A percentile compares a stretch with the other conserved stretches of the same genome.
Evolutionary conservation across 23 tunicate species (phyloP).

Genomic region (Halocynthia aurantium): DNA sequence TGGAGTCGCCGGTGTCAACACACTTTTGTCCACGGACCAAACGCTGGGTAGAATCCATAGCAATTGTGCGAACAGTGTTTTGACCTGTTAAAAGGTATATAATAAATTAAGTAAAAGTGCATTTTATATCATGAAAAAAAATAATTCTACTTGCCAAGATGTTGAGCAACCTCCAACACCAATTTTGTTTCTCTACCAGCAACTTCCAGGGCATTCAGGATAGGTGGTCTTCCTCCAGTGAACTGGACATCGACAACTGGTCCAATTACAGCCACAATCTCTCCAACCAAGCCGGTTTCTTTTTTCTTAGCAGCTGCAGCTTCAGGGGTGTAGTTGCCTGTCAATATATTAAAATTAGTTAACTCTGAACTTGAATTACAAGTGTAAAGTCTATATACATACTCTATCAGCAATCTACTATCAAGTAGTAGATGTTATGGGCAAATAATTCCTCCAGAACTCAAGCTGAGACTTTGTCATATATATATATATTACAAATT

Average conservation of each 20-base stretch:
- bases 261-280: constrained; percentile 98
- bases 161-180: constrained; percentile 99
- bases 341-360: not conserved
- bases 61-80: constrained; percentile 99
- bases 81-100: constrained; percentile 47
- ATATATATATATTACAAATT: too few relatives aligned
- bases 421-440: too few relatives aligned
- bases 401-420: too few relatives aligned
- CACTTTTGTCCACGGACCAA: constrained; percentile 95
- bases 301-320: constrained; percentile 27
- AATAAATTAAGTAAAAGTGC: not conserved
- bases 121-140: not conserved
- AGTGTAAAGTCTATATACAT: not conserved
- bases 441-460: too few relatives aligned
- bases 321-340: constrained; percentile 52
- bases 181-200: constrained; percentile 92
- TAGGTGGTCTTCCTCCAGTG: constrained; percentile 89
- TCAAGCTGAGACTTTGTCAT: too few relatives aligned
- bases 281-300: constrained; percentile 57
- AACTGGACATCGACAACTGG: constrained; percentile 99
- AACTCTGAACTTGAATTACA: not conserved
- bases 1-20: constrained; percentile 97
- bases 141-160: constrained; percentile 58
- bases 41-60: constrained; percentile 99
- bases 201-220: constrained; percentile 98